Percentiles rank a stretch among this genome's conserved stretches.
phyloP scores from a whole-genome alignment of 2,888 invertebrate species.

The Pristionchus mayeri region DNA sequence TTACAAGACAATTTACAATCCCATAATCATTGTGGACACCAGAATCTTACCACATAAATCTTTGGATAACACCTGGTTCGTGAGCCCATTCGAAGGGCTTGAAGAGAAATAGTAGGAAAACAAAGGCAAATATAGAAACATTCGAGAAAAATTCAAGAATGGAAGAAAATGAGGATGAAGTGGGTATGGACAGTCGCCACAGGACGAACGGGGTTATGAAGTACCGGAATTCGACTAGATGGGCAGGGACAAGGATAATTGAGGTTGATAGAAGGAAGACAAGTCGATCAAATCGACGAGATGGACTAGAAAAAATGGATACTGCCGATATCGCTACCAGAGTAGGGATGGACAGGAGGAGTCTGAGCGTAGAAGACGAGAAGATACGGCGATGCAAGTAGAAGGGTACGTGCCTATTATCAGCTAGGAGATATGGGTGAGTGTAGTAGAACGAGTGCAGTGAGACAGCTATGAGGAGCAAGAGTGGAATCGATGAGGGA shows the following conservation, averaged over 20 bases:
- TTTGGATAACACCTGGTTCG: conserved; percentile 68
- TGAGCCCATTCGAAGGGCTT: conserved; percentile 72
- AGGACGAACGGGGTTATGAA: conserved; percentile 92
- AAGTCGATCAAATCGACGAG: conserved; percentile 78
- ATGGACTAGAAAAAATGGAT: conserved; percentile 73
- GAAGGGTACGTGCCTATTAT: conserved; percentile 95
- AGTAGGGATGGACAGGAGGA: conserved; percentile 52
- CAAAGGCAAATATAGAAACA: conserved; percentile 60
- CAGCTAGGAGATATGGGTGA: conserved; percentile 93
- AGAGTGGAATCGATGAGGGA: conserved; percentile 47
- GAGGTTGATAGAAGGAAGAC: conserved; percentile 81
- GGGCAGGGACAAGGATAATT: conserved; percentile 86
- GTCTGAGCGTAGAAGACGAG: conserved; percentile 44
- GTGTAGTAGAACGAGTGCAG: conserved; percentile 84
- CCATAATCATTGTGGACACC: conserved; percentile 47
- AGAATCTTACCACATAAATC: conserved; percentile 76
- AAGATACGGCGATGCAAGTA: conserved; percentile 88
- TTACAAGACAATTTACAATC: neutral
- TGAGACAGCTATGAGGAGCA: conserved; percentile 55
- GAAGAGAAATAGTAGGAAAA: conserved; percentile 69
- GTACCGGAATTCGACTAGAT: conserved; percentile 93
- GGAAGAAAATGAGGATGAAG: neutral
- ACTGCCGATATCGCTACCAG: conserved; percentile 50
- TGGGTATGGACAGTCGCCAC: conserved; percentile 82
- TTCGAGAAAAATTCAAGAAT: conserved; percentile 56